phyloP scores from a whole-genome alignment of 2,797 vertebrate genomes.

The Paguma larvata region DNA sequence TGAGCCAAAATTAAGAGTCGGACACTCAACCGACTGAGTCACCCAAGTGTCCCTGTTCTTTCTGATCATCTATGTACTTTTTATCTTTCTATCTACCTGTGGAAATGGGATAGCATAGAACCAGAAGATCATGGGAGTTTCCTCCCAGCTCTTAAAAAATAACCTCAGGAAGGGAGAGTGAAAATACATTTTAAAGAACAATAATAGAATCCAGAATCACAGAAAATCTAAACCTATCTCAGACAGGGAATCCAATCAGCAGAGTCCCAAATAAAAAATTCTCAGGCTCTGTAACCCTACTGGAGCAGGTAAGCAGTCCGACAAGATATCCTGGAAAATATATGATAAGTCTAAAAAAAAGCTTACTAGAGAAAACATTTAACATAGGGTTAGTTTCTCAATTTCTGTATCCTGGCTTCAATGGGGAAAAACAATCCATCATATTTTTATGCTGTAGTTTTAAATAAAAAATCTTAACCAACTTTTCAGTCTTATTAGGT shows the following conservation, averaged over 20 bases:
- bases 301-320: not conserved
- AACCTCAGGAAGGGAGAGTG: not conserved
- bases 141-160: not conserved
- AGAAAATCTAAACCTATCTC: not conserved
- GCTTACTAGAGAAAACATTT: slow-evolving; percentile 8
- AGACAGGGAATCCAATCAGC: not conserved
- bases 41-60: not conserved
- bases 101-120: not conserved
- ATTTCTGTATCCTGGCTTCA: slow-evolving; percentile 20
- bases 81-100: not conserved
- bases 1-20: too few species aligned
- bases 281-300: not conserved
- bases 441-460: not conserved
- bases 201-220: not conserved
- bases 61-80: not conserved
- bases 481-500: not conserved
- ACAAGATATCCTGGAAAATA: slow-evolving; percentile 1
- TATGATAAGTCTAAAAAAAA: not conserved
- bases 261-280: not conserved
- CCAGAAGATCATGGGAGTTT: slow-evolving; percentile 13
- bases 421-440: not conserved
- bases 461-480: not conserved
- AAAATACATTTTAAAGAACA: slow-evolving; percentile 31
- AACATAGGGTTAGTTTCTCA: not conserved
- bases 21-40: too few species aligned